Base-by-base conservation (phyloP, 2,888 invertebrate genomes). In the Diarsia rubi region DNA sequence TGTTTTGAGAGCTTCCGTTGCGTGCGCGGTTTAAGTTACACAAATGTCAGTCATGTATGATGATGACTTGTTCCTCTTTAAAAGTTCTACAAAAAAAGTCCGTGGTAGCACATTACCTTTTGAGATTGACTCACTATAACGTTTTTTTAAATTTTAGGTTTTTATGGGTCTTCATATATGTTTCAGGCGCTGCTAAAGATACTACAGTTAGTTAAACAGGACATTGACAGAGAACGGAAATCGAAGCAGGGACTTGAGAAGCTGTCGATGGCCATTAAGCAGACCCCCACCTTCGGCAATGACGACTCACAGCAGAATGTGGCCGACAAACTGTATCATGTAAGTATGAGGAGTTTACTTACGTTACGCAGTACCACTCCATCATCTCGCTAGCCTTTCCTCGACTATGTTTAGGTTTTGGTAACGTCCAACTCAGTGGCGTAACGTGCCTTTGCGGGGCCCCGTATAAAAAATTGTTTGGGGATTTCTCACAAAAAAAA, bases 281-380 rank as follows among this genome's bases (percentile, higher is more conserved):
- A 98, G 90, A 98, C 98, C 12, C 98, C 98, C 0, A 98, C 98
- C 69, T 98, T 98, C 92, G 99, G 98, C 68, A 98, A 97, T 69
- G 98, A 98, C 85, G 98, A 99, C 91, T 98, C 99, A 64, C 98
- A 99, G 88, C 99, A 99, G 90, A 99, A 98, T 88, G 98, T 99
- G 37, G 98, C 98, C 44, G 99, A 99, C 90, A 99, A 99, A 96
- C 95, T 99, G n/a, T 98, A 98, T 92, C 99, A 86, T 74, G 84
- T 79, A 27, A 73, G 74, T 73, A 62, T 42, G 62, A 62, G 14
- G n/a, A 42, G n/a, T 42, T n/a, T 14, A 42, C 21, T 42, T 57
- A 27, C 27, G 27, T 27, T 57, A 27, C 19, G 24, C 14, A 14
- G 54, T 24, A 24, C 16, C 52, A 0, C 52, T 12, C 11, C 11